phyloP scores from a whole-genome alignment of 1,140 invertebrate species.

The Chrysomallon squamiferum region DNA sequence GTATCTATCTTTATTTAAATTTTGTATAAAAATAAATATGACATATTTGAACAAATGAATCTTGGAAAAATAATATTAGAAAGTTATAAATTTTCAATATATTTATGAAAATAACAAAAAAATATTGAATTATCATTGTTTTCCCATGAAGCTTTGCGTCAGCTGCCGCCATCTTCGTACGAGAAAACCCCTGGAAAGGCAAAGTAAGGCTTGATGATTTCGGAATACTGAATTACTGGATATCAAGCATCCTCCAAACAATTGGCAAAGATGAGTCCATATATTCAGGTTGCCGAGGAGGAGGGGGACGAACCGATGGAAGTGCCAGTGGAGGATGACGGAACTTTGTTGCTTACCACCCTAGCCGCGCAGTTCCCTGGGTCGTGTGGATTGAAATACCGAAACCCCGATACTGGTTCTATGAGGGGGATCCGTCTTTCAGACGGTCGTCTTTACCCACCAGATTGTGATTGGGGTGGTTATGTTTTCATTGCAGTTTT shows the following conservation, averaged over 20 bases:
- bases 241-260: not conserved
- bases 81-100: too few relatives aligned
- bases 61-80: too few relatives aligned
- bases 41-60: too few relatives aligned
- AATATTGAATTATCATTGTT: not conserved
- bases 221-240: not conserved
- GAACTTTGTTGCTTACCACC: conserved; percentile 84
- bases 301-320: conserved; percentile 92
- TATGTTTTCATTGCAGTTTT: conserved; percentile 91
- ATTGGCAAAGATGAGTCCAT: conserved; percentile 45
- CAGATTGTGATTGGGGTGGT: conserved; percentile 85
- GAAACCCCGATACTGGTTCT: conserved; percentile 82
- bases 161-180: conserved; percentile 9
- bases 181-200: not conserved
- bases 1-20: too few relatives aligned
- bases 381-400: conserved; percentile 91
- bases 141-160: conserved; percentile 1
- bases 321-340: conserved; percentile 88
- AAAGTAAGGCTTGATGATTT: not conserved
- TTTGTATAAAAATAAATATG: too few relatives aligned
- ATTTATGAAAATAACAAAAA: too few relatives aligned
- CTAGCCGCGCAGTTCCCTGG: conserved; percentile 91
- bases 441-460: conserved; percentile 86
- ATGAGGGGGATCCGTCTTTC: conserved; percentile 86
- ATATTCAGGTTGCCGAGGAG: conserved; percentile 74